These are phyloP conservation scores for Aspidiotus destructor DNA, from an alignment of 2,888 invertebrate species.

Conservation along the genomic window DNA sequence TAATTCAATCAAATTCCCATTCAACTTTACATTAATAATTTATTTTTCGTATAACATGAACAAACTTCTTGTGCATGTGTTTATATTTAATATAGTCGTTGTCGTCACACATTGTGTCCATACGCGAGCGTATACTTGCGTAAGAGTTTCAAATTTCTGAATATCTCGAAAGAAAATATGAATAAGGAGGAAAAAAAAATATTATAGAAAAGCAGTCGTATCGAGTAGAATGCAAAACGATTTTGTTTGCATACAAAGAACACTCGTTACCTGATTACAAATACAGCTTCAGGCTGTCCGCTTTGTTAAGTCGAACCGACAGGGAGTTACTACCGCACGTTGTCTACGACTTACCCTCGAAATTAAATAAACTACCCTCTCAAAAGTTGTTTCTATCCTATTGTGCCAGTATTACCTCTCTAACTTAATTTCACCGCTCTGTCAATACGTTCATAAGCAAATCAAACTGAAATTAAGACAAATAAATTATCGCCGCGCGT, in stretches of 20 bases:
- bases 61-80: too few relatives aligned
- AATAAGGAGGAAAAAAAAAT: constrained; percentile 1
- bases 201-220: neutral
- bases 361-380: constrained; percentile 30
- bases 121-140: too few relatives aligned
- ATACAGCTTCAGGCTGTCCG: constrained; percentile 24
- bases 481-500: neutral
- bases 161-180: constrained; percentile 23
- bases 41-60: too few relatives aligned
- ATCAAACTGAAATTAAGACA: constrained; percentile 25
- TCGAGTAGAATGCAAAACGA: constrained; percentile 20
- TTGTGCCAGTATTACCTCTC: constrained; percentile 6
- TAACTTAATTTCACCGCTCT: constrained; percentile 13
- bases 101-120: too few relatives aligned
- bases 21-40: too few relatives aligned
- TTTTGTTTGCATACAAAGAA: constrained; percentile 19
- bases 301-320: constrained; percentile 28
- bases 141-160: too few relatives aligned
- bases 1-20: too few relatives aligned
- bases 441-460: constrained; percentile 23
- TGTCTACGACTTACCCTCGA: constrained; percentile 25
- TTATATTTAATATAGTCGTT: too few relatives aligned
- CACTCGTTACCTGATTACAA: constrained; percentile 22
- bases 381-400: constrained; percentile 6
- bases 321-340: constrained; percentile 28